Base-by-base conservation (phyloP, 2,888 invertebrate genomes). In the Brachycybe producta region DNA sequence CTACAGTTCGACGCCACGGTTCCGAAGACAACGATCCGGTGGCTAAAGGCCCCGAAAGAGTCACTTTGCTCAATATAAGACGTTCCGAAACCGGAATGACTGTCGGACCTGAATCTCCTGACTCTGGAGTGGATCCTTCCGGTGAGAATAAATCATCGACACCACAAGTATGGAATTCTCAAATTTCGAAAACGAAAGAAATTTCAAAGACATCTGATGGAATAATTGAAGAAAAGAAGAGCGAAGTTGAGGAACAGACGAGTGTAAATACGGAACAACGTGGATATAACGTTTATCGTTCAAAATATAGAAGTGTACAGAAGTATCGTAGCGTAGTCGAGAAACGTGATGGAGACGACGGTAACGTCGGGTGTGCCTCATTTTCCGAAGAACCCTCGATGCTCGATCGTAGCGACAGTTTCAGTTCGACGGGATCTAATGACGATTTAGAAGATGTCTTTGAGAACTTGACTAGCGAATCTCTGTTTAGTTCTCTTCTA, bases 391-490 rank as follows among this genome's bases (percentile, higher is more conserved):
- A 30, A 3, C 7, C 45, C 34, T 28, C 49, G 7, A n/a, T 34
- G 40, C 39, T 19, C 62, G 77, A 81, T 63, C 79, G 82, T 59
- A 82, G 82, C 30, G 88, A 88, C 68, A 87, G 87, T 54, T 76
- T 86, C 56, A 87, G 87, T 66, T 88, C 88, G 80, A 49, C 52
- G 3, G 88, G 54, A 80, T 88, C 85, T 64, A 81, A 87, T 60
- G 86, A 86, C 62, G 87, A 61, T 36, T 55, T 58, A 35, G 59
- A 58, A 24, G 90, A 90, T 63, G 86, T 85, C 58, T 90, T 90
- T 72, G 88, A 90, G 65, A 78, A 87, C 60, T 76, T 90, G 59
- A 88, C 88, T 2, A 87, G 88, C 0, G 90, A 90, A 70, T 86
- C 86, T 66, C 73, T 90, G 47, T 90, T 90, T 70, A 86, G 87